Evolutionary conservation across 64 coral and sea anemone species (phyloP).

Genomic region (Stylophora pistillata): DNA sequence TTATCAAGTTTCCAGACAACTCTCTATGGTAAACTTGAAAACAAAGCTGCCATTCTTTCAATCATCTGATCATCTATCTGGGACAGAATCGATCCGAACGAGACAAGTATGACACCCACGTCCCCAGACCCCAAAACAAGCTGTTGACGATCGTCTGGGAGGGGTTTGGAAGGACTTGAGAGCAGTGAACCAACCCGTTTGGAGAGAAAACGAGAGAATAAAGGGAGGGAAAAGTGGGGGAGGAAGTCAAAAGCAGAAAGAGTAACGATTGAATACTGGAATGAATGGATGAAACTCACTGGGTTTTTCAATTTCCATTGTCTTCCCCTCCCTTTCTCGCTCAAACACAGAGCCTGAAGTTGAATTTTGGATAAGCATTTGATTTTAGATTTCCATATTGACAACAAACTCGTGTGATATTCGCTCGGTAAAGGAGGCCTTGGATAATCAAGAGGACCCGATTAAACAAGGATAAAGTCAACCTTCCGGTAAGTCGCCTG

Average conservation of each 20-base stretch:
- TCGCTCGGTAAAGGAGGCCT: background rate
- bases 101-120: slow-evolving; percentile 33
- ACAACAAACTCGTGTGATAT: too few species aligned
- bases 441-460: background rate
- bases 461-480: background rate
- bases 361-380: too few species aligned
- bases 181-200: slow-evolving; percentile 45
- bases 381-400: too few species aligned
- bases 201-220: too few species aligned
- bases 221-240: too few species aligned
- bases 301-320: too few species aligned
- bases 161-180: slow-evolving; percentile 26
- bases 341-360: too few species aligned
- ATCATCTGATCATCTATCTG: background rate
- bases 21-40: slow-evolving; percentile 19
- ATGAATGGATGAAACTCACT: too few species aligned
- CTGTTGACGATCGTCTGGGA: slow-evolving; percentile 10
- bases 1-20: background rate
- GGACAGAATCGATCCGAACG: slow-evolving; percentile 29
- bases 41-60: slow-evolving; percentile 6
- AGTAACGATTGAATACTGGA: too few species aligned
- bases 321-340: background rate
- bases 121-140: slow-evolving; percentile 35
- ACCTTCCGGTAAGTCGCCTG: background rate
- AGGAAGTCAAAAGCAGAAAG: too few species aligned